Evolutionary conservation across 2,888 invertebrate species (phyloP).

Genomic region (Molorchus minor): DNA sequence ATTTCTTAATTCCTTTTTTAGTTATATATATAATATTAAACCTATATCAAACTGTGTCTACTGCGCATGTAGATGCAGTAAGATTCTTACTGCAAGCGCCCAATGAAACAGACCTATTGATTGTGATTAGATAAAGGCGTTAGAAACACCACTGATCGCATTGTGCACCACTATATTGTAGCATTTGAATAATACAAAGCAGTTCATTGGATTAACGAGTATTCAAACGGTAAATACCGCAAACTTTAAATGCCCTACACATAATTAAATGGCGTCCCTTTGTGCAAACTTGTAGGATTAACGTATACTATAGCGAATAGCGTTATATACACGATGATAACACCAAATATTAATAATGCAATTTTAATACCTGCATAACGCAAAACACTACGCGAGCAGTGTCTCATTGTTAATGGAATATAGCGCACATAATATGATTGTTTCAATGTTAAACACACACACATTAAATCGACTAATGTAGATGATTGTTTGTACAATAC

Average conservation of each 20-base stretch:
- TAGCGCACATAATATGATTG: not conserved
- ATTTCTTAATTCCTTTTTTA: too few relatives aligned
- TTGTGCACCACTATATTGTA: not conserved
- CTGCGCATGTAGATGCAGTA: too few relatives aligned
- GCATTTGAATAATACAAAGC: not conserved
- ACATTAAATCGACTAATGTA: not conserved
- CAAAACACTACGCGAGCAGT: not conserved
- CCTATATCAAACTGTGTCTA: too few relatives aligned
- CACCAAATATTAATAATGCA: slow-evolving; percentile 4
- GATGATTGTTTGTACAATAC: not conserved
- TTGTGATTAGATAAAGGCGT: too few relatives aligned
- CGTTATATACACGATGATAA: slow-evolving; percentile 8
- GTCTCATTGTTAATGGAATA: not conserved
- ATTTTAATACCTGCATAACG: slow-evolving; percentile 13
- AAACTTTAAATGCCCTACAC: slow-evolving; percentile 11
- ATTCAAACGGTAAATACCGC: not conserved
- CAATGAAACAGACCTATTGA: too few relatives aligned
- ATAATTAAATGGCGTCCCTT: slow-evolving; percentile 32
- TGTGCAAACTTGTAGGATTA: slow-evolving; percentile 34
- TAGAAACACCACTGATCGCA: too few relatives aligned
- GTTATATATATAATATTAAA: too few relatives aligned
- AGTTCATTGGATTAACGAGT: not conserved
- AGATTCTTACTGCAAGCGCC: too few relatives aligned
- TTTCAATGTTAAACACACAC: slow-evolving; percentile 7
- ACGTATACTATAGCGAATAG: slow-evolving; percentile 14